Conservation (phyloP, 1,140 invertebrate genomes). For the Zaprionus nigranus region DNA sequence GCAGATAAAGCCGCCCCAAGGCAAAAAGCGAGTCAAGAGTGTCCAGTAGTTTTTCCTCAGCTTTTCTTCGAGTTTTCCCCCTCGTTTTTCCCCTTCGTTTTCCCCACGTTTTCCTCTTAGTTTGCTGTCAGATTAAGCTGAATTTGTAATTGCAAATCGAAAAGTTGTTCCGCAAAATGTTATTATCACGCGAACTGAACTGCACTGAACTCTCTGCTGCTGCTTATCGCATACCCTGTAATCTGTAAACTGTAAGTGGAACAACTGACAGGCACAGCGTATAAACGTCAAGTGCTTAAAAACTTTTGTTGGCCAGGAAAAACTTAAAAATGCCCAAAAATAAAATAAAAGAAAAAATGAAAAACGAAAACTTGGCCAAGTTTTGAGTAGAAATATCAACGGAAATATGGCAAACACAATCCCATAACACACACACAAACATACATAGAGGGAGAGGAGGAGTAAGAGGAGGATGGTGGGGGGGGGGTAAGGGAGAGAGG, state of each 20-base stretch:
- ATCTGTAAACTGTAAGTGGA: not conserved
- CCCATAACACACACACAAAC: constrained; percentile 23
- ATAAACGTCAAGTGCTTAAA: constrained; percentile 37
- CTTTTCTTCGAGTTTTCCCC: not conserved
- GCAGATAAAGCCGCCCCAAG: not conserved
- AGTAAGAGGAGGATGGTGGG: too few species aligned
- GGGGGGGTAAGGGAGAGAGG: not conserved
- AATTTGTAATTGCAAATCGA: constrained; percentile 1
- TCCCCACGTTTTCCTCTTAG: not conserved
- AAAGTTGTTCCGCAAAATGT: not conserved
- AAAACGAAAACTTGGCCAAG: constrained; percentile 46
- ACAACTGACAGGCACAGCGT: not conserved
- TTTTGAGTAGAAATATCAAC: constrained; percentile 70
- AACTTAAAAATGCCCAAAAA: constrained; percentile 43
- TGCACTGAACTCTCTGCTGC: not conserved
- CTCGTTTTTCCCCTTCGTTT: not conserved
- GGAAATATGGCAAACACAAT: constrained; percentile 63
- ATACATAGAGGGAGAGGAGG: not conserved
- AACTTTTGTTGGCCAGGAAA: constrained; percentile 29
- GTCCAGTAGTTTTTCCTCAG: not conserved
- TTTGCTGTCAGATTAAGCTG: not conserved
- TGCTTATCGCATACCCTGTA: constrained; percentile 14
- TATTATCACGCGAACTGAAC: too few species aligned
- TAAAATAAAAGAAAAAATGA: constrained; percentile 29
- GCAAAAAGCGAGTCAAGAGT: too few species aligned